Evolutionary conservation across 2,888 invertebrate species (phyloP), one percentile per base, ranked within the genome.

Genomic region (Callyntrura guangdongensis): DNA sequence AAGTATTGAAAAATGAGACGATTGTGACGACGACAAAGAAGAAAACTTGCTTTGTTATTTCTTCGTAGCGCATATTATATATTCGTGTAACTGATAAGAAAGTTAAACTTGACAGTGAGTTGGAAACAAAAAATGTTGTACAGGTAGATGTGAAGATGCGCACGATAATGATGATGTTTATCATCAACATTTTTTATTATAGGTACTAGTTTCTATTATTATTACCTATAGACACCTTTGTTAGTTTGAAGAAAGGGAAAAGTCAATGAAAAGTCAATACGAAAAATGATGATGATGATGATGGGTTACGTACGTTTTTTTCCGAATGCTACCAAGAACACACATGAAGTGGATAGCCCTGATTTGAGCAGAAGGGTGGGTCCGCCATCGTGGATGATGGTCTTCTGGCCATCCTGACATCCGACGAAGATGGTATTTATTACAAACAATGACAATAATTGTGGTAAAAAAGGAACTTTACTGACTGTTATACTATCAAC

Each of bases 1-100:
- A 72, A 17, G 72, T 72, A 45, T 72, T 72, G 72, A 72, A 72
- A 72, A 72, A 72, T 72, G 72, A 72, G 72, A 72, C n/a, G n/a
- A n/a, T n/a, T n/a, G n/a, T n/a, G n/a, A n/a, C n/a, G n/a, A n/a
- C n/a, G n/a, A n/a, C n/a, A n/a, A n/a, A n/a, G 9, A 8, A 8
- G n/a, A 11, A 72, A 72, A 72, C 72, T 72, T 2, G 69, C 69
- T 72, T 17, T n/a, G 14, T 69, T 20, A n/a, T n/a, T 69, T n/a
- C n/a, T n/a, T 69, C 69, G 45, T 25, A 22, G 14, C 12, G 69
- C 20, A 61, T n/a, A n/a, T n/a, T n/a, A n/a, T n/a, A n/a, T n/a
- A n/a, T n/a, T n/a, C n/a, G n/a, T n/a, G n/a, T n/a, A n/a, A n/a
- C n/a, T 61, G 3, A 59, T 59, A 72, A 72, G 72, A 72, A 72